These are phyloP conservation scores for Suricata suricatta DNA, from an alignment of 2,113 vertebrate species.

Conservation along the genomic window DNA sequence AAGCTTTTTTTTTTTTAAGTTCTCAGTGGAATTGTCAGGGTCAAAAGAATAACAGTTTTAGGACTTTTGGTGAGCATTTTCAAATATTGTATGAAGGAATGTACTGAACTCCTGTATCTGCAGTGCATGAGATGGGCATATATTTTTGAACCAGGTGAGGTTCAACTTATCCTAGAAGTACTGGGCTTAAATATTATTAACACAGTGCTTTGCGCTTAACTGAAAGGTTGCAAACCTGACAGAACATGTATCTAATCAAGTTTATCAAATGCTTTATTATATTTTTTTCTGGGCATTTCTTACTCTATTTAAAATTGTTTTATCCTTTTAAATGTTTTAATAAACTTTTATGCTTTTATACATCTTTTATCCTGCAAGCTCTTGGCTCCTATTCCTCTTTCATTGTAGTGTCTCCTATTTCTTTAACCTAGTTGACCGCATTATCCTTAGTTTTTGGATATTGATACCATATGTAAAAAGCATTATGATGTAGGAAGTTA, in stretches of 20 bases:
- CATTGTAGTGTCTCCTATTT: not conserved
- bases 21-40: not conserved
- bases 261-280: slow-evolving; percentile 27
- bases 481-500: slow-evolving; percentile 1
- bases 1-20: not conserved
- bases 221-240: not conserved
- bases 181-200: slow-evolving; percentile 16
- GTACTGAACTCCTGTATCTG: not conserved
- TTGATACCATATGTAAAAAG: not conserved
- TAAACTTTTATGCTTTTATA: slow-evolving; percentile 2
- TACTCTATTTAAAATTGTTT: not conserved
- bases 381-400: not conserved
- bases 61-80: not conserved
- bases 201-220: not conserved
- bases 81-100: not conserved
- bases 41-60: not conserved
- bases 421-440: not conserved
- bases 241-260: not conserved
- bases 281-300: not conserved
- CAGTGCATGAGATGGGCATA: not conserved
- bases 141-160: not conserved
- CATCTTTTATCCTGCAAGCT: not conserved
- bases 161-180: slow-evolving; percentile 26
- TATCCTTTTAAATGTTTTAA: not conserved
- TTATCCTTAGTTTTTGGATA: not conserved